phyloP scores from a whole-genome alignment of 2,113 vertebrate genomes.

The Passer montanus region DNA sequence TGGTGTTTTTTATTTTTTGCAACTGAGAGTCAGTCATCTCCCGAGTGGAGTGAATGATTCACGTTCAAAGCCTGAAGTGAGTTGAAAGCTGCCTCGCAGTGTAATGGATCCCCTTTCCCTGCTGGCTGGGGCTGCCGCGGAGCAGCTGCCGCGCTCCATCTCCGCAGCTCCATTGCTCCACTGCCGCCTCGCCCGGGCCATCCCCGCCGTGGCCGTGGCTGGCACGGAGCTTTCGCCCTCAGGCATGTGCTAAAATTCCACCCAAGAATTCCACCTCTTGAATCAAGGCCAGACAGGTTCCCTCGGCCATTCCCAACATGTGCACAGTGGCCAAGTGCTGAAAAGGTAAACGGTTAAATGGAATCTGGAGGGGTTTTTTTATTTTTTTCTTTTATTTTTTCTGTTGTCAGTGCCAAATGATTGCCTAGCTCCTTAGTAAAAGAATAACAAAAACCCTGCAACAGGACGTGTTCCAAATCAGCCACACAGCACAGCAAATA shows the following conservation, averaged over 20 bases:
- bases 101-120: conserved; percentile 45
- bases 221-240: not conserved
- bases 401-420: not conserved
- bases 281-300: not conserved
- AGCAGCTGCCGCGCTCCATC: conserved; percentile 52
- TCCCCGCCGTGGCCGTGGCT: fast-evolving
- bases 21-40: not conserved
- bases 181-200: not conserved
- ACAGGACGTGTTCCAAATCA: conserved; percentile 34
- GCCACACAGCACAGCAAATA: conserved; percentile 36
- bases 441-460: conserved; percentile 10
- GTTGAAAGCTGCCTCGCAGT: conserved; percentile 28
- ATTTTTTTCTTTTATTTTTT: not conserved
- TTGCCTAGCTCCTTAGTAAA: not conserved
- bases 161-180: not conserved
- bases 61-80: not conserved
- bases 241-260: not conserved
- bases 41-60: conserved; percentile 44
- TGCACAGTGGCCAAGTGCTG: not conserved
- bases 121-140: not conserved
- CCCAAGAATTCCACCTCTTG: not conserved
- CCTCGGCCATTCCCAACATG: fast-evolving
- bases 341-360: not conserved
- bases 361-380: not conserved
- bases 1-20: not conserved